Conservation (phyloP, 2,888 invertebrate genomes). For the Phengaris arion region DNA sequence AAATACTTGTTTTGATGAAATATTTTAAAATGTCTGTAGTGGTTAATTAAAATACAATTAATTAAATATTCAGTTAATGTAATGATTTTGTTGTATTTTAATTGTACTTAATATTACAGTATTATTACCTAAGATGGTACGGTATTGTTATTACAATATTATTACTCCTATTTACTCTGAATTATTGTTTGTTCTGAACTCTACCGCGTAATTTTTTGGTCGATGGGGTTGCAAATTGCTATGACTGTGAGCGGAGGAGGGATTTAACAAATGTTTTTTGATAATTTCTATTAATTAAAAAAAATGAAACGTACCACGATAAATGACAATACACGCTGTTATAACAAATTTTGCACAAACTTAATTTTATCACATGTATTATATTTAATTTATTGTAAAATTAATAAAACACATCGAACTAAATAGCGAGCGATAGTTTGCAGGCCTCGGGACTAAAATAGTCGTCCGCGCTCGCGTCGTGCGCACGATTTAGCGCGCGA, state of each 20-base stretch:
- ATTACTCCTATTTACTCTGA: background rate
- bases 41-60: no score
- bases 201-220: background rate
- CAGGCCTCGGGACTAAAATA: background rate
- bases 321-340: background rate
- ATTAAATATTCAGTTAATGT: no score
- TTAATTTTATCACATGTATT: slow-evolving; percentile 6
- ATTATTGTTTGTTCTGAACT: background rate
- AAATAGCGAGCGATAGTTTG: background rate
- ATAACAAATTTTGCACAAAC: background rate
- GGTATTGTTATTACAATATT: background rate
- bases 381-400: slow-evolving; percentile 29
- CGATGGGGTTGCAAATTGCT: background rate
- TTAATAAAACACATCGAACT: slow-evolving; percentile 20
- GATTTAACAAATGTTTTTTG: no score
- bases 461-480: slow-evolving; percentile 26
- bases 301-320: background rate
- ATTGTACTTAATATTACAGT: no score
- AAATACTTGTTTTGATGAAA: no score
- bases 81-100: no score
- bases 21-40: no score
- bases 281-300: background rate
- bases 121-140: no score
- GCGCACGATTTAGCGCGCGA: slow-evolving; percentile 28
- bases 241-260: background rate